A percentile compares a stretch with the other conserved stretches of the same genome.
Evolutionary conservation across 2,888 invertebrate genomes (phyloP).

Genomic region (Eubasilissa splendida): DNA sequence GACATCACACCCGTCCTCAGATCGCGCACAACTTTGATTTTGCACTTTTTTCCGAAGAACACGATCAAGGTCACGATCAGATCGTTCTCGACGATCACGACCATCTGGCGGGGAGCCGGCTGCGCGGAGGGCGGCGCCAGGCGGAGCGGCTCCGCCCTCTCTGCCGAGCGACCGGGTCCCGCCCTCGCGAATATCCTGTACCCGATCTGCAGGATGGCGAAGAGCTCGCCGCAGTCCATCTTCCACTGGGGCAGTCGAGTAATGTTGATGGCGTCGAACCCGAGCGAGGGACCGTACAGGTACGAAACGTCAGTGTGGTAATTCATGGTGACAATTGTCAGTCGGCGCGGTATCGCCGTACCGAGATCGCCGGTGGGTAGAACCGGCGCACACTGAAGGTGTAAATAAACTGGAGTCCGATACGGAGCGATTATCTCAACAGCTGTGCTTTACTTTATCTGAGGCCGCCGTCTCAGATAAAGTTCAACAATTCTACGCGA

Average conservation of each 20-base stretch:
- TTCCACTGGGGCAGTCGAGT: slow-evolving; percentile 17
- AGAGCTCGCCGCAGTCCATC: slow-evolving; percentile 25
- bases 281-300: slow-evolving; percentile 36
- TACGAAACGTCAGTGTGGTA: slow-evolving; percentile 31
- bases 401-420: slow-evolving; percentile 38
- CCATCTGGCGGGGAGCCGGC: slow-evolving; percentile 3
- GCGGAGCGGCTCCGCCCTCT: not conserved
- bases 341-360: not conserved
- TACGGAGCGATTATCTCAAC: slow-evolving; percentile 41
- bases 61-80: slow-evolving; percentile 40
- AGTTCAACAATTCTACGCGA: slow-evolving; percentile 27
- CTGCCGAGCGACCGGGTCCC: not conserved
- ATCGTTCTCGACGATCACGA: slow-evolving; percentile 29
- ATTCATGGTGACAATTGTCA: slow-evolving; percentile 42
- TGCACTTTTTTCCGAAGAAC: slow-evolving; percentile 58
- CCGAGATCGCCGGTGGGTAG: slow-evolving; percentile 9
- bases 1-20: slow-evolving; percentile 61
- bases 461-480: slow-evolving; percentile 39
- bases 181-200: not conserved
- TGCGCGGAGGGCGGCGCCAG: not conserved
- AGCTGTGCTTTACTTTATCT: slow-evolving; percentile 34
- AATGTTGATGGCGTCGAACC: slow-evolving; percentile 6
- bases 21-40: slow-evolving; percentile 63
- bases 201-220: slow-evolving; percentile 1
- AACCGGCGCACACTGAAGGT: slow-evolving; percentile 22